phyloP scores from a whole-genome alignment of 1,140 invertebrate species.

The Bombus cullumanus region DNA sequence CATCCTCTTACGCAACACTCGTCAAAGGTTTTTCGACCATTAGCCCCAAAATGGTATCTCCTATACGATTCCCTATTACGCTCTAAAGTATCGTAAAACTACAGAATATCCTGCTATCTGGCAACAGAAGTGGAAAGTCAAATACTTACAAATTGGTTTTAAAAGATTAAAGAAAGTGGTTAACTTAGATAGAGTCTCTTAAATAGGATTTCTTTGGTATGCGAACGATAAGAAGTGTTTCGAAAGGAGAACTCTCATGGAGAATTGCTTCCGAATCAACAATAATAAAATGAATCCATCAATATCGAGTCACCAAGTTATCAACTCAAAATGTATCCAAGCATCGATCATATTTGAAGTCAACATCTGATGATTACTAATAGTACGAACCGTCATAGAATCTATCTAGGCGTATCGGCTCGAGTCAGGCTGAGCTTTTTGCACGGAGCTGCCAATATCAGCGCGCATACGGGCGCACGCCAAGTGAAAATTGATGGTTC shows the following conservation, averaged over 20 bases:
- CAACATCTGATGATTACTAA: conserved; percentile 5
- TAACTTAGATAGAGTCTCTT: neutral
- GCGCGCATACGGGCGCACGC: conserved; percentile 20
- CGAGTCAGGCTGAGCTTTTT: neutral
- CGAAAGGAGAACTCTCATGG: conserved; percentile 9
- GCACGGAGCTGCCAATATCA: conserved; percentile 50
- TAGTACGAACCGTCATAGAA: neutral
- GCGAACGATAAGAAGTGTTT: conserved; percentile 51
- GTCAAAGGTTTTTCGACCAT: neutral
- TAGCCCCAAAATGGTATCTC: neutral
- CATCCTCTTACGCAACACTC: neutral
- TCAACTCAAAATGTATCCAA: too few relatives aligned
- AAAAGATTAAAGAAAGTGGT: conserved; percentile 25
- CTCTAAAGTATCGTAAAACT: conserved; percentile 8
- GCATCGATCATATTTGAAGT: neutral
- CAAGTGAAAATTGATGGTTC: conserved; percentile 66
- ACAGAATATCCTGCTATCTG: neutral
- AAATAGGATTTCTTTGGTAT: conserved; percentile 44
- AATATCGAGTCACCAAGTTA: too few relatives aligned
- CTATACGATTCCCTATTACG: neutral
- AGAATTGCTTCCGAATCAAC: neutral
- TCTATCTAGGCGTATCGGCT: neutral
- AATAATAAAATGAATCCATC: too few relatives aligned
- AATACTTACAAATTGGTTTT: conserved; percentile 51
- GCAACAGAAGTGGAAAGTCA: conserved; percentile 20